Percentiles rank a stretch among this genome's conserved stretches.
Conservation (phyloP, 2,888 invertebrate species). For the Mongoloraphidia duomilia region DNA sequence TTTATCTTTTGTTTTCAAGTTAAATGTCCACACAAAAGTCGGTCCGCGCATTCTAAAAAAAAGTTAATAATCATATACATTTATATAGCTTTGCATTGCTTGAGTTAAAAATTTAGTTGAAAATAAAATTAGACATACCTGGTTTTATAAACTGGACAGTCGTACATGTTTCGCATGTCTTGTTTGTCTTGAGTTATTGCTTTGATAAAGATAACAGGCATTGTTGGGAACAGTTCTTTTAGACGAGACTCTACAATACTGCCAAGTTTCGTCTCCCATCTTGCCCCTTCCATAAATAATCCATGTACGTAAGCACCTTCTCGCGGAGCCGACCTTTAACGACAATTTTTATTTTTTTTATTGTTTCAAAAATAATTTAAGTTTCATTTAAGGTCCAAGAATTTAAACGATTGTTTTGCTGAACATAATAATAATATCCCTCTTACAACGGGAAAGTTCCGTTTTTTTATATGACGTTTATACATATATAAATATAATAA, state of each 20-base stretch:
- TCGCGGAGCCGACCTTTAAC: slow-evolving; percentile 55
- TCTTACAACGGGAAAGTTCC: background rate
- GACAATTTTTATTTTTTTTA: background rate
- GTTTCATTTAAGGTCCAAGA: no score
- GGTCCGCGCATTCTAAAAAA: slow-evolving; percentile 57
- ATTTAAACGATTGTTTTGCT: no score
- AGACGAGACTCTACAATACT: slow-evolving; percentile 70
- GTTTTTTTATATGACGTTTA: slow-evolving; percentile 3
- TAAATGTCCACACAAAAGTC: slow-evolving; percentile 93
- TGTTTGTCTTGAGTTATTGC: slow-evolving; percentile 81
- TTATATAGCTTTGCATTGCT: background rate
- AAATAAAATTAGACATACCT: slow-evolving; percentile 29
- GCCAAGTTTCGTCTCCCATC: slow-evolving; percentile 72
- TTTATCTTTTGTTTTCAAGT: slow-evolving; percentile 76
- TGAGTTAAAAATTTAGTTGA: background rate
- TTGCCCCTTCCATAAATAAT: slow-evolving; percentile 85
- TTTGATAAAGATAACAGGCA: slow-evolving; percentile 83
- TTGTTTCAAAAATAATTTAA: background rate
- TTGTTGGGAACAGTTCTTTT: slow-evolving; percentile 79
- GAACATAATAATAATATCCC: no score
- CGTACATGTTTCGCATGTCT: slow-evolving; percentile 74
- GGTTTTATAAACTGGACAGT: slow-evolving; percentile 90
- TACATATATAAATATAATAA: no score
- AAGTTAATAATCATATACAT: slow-evolving; percentile 10
- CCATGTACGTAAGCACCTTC: slow-evolving; percentile 87